These are phyloP conservation scores for Scolopax bukidnonensis DNA, from an alignment of 2,797 vertebrate genomes.

Conservation along the genomic window DNA sequence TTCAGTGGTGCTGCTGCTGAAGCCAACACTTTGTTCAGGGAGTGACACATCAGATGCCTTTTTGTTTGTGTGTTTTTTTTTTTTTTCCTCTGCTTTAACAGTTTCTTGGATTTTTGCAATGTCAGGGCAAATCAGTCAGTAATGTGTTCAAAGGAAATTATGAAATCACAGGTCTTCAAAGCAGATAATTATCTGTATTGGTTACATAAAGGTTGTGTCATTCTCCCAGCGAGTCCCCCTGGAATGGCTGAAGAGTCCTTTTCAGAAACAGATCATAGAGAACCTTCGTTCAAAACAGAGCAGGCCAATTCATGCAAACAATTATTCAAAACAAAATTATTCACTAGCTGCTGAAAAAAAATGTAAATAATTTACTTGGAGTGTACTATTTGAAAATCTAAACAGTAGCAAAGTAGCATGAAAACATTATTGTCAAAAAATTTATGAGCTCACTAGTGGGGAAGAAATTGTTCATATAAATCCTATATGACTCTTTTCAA, in stretches of 20 bases:
- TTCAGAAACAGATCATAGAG: background rate
- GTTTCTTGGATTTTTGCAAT: background rate
- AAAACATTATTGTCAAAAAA: conserved; percentile 37
- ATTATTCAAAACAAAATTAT: background rate
- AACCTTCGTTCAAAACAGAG: background rate
- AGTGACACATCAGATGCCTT: background rate
- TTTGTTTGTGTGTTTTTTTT: too few species aligned
- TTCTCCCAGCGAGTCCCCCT: background rate
- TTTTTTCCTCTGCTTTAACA: background rate
- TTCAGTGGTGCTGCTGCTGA: background rate
- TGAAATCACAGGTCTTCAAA: background rate
- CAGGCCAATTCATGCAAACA: background rate
- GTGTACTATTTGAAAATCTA: background rate
- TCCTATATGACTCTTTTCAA: background rate
- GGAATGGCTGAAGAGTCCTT: background rate
- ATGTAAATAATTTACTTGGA: conserved; percentile 14
- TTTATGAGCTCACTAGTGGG: background rate
- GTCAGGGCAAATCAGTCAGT: background rate
- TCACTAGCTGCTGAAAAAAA: background rate
- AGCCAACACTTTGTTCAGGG: background rate
- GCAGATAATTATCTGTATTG: background rate
- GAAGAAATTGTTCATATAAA: conserved; percentile 34
- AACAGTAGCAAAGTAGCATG: conserved; percentile 3
- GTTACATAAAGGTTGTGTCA: background rate
- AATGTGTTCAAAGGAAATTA: background rate